These are phyloP conservation scores for Onychomys arenicola DNA, from an alignment of 2,797 vertebrate genomes.

Conservation along the genomic window DNA sequence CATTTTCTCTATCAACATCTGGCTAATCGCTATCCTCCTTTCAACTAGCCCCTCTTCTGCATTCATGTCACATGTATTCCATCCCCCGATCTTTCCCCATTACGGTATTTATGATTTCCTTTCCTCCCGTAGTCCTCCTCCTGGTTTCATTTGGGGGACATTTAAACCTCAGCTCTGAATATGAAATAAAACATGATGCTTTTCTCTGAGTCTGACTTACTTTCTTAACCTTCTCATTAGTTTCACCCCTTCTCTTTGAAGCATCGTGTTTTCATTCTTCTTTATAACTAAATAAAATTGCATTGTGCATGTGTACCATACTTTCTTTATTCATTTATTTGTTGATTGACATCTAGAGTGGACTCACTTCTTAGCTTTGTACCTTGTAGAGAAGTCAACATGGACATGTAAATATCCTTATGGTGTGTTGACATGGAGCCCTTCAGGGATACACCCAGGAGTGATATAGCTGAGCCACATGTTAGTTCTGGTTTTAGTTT, in stretches of 20 bases:
- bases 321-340: background rate
- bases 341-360: background rate
- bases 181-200: background rate
- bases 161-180: background rate
- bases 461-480: background rate
- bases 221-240: background rate
- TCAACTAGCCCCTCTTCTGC: background rate
- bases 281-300: background rate
- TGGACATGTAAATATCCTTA: background rate
- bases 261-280: background rate
- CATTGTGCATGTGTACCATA: background rate
- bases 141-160: background rate
- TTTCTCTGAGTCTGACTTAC: background rate
- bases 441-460: background rate
- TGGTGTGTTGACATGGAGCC: background rate
- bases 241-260: background rate
- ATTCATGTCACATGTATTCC: background rate
- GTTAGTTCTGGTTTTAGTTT: background rate
- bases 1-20: background rate
- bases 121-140: background rate
- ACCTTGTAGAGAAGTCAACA: background rate
- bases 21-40: background rate
- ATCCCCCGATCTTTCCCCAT: background rate
- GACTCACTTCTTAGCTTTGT: background rate
- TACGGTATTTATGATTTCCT: background rate